Evolutionary conservation across 2,113 vertebrate species (phyloP), one percentile per base, ranked within the genome.

Genomic region (Gallinago media): DNA sequence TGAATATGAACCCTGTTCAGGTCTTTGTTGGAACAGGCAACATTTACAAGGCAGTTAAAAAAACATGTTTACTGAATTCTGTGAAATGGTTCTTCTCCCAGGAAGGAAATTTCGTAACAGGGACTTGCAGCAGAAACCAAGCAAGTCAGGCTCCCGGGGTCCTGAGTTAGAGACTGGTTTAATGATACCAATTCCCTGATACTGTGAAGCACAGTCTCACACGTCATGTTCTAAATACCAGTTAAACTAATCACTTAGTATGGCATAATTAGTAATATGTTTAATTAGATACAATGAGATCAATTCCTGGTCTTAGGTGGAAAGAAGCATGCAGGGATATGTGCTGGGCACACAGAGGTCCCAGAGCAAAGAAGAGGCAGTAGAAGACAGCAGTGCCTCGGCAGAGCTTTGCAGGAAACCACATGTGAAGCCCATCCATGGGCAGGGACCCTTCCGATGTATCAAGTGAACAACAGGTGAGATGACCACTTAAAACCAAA

Each of bases 391-490:
- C 29, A 22, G 18, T 3, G 26, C 54, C 23, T 16, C 38, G 34
- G 49, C 17, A 56, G 50, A 75, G 63, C 42, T 84, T 15, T 49
- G 50, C 32, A 71, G 52, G 58, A 49, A 42, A 74, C n/a, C 29
- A 8, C 1, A 11, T 8, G 6, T 2, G 52, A 52, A 15, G 25
- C 47, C 42, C 15, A 23, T 3, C 1, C 26, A 20, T 0, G 10
- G 42, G 32, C 34, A 73, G 18, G 32, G 47, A 68, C 38, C 12
- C 21, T 54, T 68, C 32, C 25, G 56, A 26, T 10, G 8, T 29
- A 54, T 13, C 16, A 65, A 34, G 49, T 25, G 70, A 73, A 55
- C 25, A 9, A 36, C 32, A 81, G 46, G 52, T 21, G 34, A 62
- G 40, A 74, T 15, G 65, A 89, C 46, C 54, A 42, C 34, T 68